phyloP scores from a whole-genome alignment of 2,888 invertebrate genomes.

The Orchesellides sinensis region DNA sequence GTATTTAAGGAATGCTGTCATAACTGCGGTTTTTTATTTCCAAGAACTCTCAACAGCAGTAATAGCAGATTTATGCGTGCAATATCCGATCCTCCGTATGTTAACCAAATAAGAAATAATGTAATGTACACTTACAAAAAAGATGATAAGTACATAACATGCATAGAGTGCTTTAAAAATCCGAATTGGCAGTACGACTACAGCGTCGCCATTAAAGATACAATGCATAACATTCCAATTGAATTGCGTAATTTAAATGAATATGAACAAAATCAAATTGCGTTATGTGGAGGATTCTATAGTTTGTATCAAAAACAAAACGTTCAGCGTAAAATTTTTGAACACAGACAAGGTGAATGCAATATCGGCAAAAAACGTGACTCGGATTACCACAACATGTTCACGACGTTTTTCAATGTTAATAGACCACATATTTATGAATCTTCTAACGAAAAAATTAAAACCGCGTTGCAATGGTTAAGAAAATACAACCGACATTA shows the following conservation, averaged over 20 bases:
- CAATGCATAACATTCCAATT: background rate
- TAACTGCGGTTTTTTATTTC: conserved; percentile 28
- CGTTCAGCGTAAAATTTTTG: background rate
- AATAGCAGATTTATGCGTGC: background rate
- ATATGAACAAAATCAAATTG: conserved; percentile 30
- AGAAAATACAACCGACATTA: background rate
- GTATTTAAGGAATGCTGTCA: conserved; percentile 29
- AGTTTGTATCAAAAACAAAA: conserved; percentile 14
- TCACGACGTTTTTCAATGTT: background rate
- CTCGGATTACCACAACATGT: conserved; percentile 7
- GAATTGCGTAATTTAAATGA: conserved; percentile 24
- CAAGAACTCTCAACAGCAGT: background rate
- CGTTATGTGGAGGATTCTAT: conserved; percentile 25
- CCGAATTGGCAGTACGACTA: conserved; percentile 7
- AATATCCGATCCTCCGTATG: background rate
- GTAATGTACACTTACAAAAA: background rate
- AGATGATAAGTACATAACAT: conserved; percentile 6
- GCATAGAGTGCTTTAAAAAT: background rate
- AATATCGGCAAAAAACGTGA: conserved; percentile 30
- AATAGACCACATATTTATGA: background rate
- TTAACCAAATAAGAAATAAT: background rate
- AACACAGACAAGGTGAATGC: conserved; percentile 22
- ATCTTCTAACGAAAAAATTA: background rate
- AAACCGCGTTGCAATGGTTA: conserved; percentile 1
- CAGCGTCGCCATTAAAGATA: background rate